These are phyloP conservation scores for Sula dactylatra DNA, from an alignment of 2,113 vertebrate species.

Conservation along the genomic window DNA sequence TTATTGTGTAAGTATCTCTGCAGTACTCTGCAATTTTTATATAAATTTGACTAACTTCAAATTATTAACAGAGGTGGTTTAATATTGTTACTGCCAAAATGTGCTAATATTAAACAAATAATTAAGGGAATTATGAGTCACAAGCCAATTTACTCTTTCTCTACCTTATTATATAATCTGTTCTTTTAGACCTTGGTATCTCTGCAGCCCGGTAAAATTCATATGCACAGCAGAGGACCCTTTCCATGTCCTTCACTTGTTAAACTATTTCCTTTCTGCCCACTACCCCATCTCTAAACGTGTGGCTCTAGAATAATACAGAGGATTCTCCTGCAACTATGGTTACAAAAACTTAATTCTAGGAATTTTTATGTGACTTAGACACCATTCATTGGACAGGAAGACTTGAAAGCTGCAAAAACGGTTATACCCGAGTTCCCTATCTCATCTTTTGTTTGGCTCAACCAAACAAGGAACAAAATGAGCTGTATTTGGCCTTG, in stretches of 20 bases:
- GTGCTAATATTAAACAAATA: neutral
- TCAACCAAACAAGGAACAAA: neutral
- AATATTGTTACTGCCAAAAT: neutral
- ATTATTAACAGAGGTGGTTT: neutral
- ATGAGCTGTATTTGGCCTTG: neutral
- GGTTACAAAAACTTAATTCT: neutral
- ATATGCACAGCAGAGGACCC: neutral
- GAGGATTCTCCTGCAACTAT: neutral
- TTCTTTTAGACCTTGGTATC: neutral
- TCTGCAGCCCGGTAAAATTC: neutral
- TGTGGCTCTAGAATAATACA: neutral
- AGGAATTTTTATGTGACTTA: neutral
- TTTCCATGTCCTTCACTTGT: neutral
- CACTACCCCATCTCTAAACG: neutral
- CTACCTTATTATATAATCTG: neutral
- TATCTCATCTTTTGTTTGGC: neutral
- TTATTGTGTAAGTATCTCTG: constrained; percentile 88
- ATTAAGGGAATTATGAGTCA: neutral
- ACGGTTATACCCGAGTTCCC: neutral
- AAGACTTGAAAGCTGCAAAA: neutral
- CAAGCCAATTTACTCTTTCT: neutral
- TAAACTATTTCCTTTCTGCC: neutral
- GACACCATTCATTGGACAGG: neutral
- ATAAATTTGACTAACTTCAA: neutral
- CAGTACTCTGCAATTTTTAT: neutral